phyloP scores from a whole-genome alignment of 2,797 vertebrate species.

The Eospalax fontanierii region DNA sequence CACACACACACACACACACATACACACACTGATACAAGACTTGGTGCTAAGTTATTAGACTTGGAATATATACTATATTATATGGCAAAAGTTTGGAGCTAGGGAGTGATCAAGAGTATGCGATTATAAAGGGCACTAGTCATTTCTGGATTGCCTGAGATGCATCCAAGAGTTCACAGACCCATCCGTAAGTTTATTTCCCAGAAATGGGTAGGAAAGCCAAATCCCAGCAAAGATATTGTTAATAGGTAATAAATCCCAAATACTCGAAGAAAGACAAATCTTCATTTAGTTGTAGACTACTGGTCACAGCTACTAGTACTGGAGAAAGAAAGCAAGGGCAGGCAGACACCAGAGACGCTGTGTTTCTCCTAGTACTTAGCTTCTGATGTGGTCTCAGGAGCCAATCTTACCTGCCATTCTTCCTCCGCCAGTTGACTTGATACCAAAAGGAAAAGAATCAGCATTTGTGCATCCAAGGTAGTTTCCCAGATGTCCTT shows the following conservation, averaged over 20 bases:
- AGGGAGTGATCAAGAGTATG: neutral
- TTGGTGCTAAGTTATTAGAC: neutral
- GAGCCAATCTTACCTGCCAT: neutral
- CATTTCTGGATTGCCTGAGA: neutral
- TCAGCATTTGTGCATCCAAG: neutral
- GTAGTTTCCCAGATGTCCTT: neutral
- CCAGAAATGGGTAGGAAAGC: neutral
- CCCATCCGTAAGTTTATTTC: neutral
- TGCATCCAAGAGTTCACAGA: neutral
- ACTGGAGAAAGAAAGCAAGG: neutral
- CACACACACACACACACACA: too few species aligned
- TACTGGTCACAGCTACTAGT: neutral
- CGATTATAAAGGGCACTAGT: neutral
- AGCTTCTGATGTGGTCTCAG: neutral
- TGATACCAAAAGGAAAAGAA: neutral
- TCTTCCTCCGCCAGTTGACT: neutral
- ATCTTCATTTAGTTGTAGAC: neutral
- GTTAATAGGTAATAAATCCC: neutral
- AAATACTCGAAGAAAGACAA: neutral
- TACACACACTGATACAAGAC: too few species aligned
- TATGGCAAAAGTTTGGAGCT: neutral
- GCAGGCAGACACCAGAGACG: too few species aligned
- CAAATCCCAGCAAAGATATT: neutral
- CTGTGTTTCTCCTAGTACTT: neutral
- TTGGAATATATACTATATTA: neutral